Percentiles rank a stretch among this genome's conserved stretches.
Conservation (phyloP, 2,797 vertebrate species). For the Heliangelus exortis region DNA sequence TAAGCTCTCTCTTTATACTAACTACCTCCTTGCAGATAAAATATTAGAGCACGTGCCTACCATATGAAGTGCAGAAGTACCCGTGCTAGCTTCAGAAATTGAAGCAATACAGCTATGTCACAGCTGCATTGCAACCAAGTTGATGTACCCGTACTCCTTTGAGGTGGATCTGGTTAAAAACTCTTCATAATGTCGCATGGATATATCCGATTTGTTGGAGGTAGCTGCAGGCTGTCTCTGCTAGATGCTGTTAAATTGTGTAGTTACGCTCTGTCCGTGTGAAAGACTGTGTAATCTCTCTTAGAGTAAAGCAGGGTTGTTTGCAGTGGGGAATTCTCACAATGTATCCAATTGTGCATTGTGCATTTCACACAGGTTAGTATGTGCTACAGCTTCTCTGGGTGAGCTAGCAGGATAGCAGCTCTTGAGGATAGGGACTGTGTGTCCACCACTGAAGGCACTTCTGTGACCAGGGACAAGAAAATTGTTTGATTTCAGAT, state of each 20-base stretch:
- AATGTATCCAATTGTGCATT: no score
- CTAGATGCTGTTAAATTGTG: background rate
- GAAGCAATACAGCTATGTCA: background rate
- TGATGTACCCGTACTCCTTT: background rate
- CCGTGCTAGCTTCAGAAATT: background rate
- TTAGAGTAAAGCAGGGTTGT: background rate
- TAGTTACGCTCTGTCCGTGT: background rate
- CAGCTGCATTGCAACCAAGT: background rate
- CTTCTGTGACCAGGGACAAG: background rate
- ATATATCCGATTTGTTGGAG: background rate
- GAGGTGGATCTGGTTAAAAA: background rate
- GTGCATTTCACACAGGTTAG: background rate
- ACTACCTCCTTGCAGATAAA: background rate
- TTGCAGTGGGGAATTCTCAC: background rate
- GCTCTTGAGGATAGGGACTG: no score
- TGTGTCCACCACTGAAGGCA: background rate
- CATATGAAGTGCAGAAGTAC: background rate
- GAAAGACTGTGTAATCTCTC: background rate
- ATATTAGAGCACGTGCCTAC: background rate
- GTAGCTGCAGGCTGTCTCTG: background rate
- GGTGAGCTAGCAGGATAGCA: no score
- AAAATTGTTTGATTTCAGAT: background rate
- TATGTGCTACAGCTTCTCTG: background rate
- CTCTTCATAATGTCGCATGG: background rate
- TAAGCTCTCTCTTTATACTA: background rate